These are phyloP conservation scores for Ylistrum balloti DNA, from an alignment of 1,140 invertebrate species.

Conservation along the genomic window DNA sequence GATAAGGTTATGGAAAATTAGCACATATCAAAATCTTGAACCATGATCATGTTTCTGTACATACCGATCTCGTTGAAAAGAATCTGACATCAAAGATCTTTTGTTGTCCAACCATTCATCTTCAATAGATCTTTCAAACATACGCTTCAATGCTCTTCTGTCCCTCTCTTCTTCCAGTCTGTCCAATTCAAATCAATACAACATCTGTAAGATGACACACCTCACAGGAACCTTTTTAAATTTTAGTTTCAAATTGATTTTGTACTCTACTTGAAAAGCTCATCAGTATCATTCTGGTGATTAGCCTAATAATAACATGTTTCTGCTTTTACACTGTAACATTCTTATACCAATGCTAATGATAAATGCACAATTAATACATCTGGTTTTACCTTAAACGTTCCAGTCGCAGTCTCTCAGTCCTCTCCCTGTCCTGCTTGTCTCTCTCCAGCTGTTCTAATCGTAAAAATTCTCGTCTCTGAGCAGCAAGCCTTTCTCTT, in stretches of 20 bases:
- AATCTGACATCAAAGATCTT: conserved; percentile 17
- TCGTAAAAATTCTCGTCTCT: conserved; percentile 25
- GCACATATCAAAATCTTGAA: no score
- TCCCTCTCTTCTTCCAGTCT: neutral
- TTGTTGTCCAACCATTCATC: conserved; percentile 20
- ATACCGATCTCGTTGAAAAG: conserved; percentile 24
- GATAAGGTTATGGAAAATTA: no score
- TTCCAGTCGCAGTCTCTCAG: neutral
- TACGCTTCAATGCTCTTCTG: conserved; percentile 24
- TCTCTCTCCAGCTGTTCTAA: conserved; percentile 12
- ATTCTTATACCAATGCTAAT: no score
- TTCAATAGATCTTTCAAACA: conserved; percentile 20
- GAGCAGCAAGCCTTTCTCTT: conserved; percentile 2
- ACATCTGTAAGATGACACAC: no score
- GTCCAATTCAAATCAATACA: neutral
- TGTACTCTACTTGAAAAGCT: no score
- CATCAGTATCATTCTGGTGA: no score
- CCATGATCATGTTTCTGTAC: neutral
- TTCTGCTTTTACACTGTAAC: no score
- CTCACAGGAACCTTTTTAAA: no score
- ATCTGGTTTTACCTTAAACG: neutral
- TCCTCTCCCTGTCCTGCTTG: conserved; percentile 10
- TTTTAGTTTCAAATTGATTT: no score
- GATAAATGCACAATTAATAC: no score
- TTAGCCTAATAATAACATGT: no score